phyloP scores from a whole-genome alignment of 1,140 invertebrate genomes.

The Polyergus mexicanus region DNA sequence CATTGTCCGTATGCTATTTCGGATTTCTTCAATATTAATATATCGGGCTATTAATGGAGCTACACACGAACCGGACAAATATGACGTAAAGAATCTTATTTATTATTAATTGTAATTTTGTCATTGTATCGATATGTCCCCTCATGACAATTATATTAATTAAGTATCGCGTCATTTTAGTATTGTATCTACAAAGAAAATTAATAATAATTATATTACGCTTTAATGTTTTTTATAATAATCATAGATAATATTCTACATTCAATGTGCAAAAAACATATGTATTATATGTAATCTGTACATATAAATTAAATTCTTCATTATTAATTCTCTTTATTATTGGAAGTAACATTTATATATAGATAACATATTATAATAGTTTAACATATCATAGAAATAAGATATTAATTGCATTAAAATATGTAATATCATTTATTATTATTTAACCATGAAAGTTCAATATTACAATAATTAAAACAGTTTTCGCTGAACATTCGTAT shows the following conservation, averaged over 20 bases:
- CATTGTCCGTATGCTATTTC: background rate
- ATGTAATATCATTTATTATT: conserved; percentile 11
- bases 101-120: conserved; percentile 29
- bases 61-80: background rate
- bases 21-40: conserved; percentile 13
- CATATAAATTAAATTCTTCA: background rate
- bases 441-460: background rate
- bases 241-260: background rate
- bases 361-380: background rate
- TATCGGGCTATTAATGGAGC: background rate
- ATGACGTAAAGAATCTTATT: conserved; percentile 6
- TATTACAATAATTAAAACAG: background rate
- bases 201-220: background rate
- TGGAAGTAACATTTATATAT: background rate
- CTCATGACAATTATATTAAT: conserved; percentile 14
- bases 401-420: conserved; percentile 28
- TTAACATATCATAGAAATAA: background rate
- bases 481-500: background rate
- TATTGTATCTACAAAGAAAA: background rate
- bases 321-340: background rate
- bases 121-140: background rate
- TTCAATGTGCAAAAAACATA: background rate
- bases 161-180: background rate
- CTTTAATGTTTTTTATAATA: background rate
- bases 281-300: background rate